Evolutionary conservation across 2,113 vertebrate genomes (phyloP).

Genomic region (Naja naja): DNA sequence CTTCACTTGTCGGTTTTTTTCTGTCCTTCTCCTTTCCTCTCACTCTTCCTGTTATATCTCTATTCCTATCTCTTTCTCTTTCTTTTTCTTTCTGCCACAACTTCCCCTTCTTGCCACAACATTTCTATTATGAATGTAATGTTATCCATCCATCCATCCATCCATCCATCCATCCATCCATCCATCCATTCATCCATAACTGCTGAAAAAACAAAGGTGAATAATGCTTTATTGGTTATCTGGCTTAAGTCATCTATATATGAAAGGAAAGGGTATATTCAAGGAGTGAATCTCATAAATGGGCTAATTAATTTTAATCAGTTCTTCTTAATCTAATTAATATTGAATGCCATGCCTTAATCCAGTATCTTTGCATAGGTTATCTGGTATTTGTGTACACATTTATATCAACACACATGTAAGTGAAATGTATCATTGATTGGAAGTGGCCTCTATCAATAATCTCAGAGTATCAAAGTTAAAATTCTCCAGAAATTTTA

Average conservation of each 20-base stretch:
- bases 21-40: background rate
- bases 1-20: background rate
- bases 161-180: too few species aligned
- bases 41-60: background rate
- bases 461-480: background rate
- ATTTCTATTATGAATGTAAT: background rate
- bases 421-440: background rate
- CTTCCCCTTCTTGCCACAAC: background rate
- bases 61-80: background rate
- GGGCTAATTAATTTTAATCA: background rate
- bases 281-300: background rate
- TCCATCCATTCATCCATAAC: background rate
- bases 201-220: background rate
- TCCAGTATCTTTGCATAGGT: background rate
- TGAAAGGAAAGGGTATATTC: background rate
- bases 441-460: background rate
- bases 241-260: background rate
- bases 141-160: background rate
- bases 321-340: background rate
- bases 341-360: background rate
- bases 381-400: background rate
- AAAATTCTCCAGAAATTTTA: background rate
- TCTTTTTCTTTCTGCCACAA: background rate
- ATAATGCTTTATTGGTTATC: background rate
- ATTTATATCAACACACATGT: background rate